Evolutionary conservation across 2,113 vertebrate genomes (phyloP), one percentile per base, ranked within the genome.

Genomic region (Mellivora capensis): DNA sequence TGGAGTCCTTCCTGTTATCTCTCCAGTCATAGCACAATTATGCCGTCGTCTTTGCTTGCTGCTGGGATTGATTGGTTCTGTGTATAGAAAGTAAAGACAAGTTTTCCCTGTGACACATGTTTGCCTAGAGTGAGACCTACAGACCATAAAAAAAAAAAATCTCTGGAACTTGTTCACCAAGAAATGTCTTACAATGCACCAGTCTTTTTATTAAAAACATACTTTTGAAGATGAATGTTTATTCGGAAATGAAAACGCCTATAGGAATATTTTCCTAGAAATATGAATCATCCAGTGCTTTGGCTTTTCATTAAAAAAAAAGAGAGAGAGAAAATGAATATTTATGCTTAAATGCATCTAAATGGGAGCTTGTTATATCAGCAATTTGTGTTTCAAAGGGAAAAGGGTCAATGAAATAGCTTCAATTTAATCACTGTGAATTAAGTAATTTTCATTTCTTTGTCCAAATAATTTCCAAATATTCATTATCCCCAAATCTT

Each of bases 141-240:
- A 74, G 31, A 42, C 67, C 23, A 44, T 29, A 37, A 7, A 1
- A 49, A 7, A 72, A 90, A 88, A 31, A 64, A 82, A 80, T 49
- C 14, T 54, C 39, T 83, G 13, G 29, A 74, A 49, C 62, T 59
- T 6, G 67, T 85, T 91, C 34, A 80, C 31, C 49, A 93, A 76
- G 37, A 97, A 95, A 71, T 5, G 79, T 86, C 29, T 83, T 71
- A 94, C 81, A 91, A 96, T 64, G 27, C 61, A 87, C 13, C 4
- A 74, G 42, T 71, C 57, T 97, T 94, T 87, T 80, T 64, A 90
- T 95, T 95, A 95, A 94, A 96, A 92, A 62, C 49, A 61, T 93
- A 39, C 52, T 90, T 97, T 90, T 92, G 62, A 94, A 95, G 80
- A 92, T 96, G 57, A 92, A 62, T 96, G 42, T n/a, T 95, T 96